Evolutionary conservation across 2,888 invertebrate genomes (phyloP), one percentile per base, ranked within the genome.

Genomic region (Cerceris ruficornis): DNA sequence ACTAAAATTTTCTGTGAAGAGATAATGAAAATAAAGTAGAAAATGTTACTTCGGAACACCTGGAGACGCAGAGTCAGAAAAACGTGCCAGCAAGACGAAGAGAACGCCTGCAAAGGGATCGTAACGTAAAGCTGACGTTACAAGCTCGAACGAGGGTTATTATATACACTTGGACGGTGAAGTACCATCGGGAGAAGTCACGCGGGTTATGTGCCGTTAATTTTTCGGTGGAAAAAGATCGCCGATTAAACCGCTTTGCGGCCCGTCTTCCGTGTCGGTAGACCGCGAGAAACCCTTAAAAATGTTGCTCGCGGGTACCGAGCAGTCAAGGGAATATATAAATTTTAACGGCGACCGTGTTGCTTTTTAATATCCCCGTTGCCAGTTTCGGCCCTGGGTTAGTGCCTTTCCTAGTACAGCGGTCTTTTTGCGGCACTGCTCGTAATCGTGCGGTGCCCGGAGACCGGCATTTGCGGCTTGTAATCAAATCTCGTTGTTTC

Each of bases 401-500:
- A 90, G 84, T 90, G 88, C 87, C 83, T 87, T 91, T 91, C 91
- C 88, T 87, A 89, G 91, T 90, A 90, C 66, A 74, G 80, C 39
- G 55, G 69, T 60, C 54, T 70, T 50, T 52, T 15, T 43, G 64
- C 46, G 28, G 41, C 49, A 54, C 55, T 46, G 59, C 59, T 74
- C 62, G 39, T 74, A 77, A 74, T 77, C 49, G 68, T 54, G 46
- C 41, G 59, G 55, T 65, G 60, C 49, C 15, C 28, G 42, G 41
- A 7, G 28, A 73, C 57, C 77, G 72, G 77, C 76, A 78, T 81
- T 85, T 77, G 82, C 80, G 87, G 87, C 88, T 85, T 86, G 89
- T 87, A 89, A 88, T 90, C 86, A 89, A 89, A 88, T 87, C 88
- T 87, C 83, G 84, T 85, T 86, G 75, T 64, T 58, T 55, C 66